These are phyloP conservation scores for Eupleurogrammus muticus DNA, from an alignment of 2,797 vertebrate species.

Conservation along the genomic window DNA sequence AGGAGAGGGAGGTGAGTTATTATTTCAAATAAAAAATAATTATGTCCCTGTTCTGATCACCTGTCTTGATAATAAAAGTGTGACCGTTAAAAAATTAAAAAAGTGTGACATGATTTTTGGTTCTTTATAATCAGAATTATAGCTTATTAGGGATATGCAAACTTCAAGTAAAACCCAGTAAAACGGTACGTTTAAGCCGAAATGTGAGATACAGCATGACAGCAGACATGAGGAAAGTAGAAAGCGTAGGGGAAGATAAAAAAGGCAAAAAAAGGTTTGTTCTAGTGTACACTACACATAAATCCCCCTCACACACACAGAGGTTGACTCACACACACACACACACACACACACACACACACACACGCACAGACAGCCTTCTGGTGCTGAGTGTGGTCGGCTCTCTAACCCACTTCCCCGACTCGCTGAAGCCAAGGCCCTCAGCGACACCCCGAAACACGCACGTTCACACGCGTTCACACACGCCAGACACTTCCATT, in stretches of 20 bases:
- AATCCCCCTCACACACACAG: conserved; percentile 26
- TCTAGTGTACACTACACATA: background rate
- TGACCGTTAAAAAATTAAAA: no score
- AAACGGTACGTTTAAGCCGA: background rate
- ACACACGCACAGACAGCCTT: no score
- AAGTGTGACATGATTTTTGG: no score
- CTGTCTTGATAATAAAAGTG: no score
- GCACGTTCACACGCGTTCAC: conserved; percentile 23
- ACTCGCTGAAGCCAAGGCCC: conserved; percentile 29
- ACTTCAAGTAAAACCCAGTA: no score
- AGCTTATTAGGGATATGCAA: no score
- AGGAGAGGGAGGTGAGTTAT: no score
- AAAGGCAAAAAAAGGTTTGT: background rate
- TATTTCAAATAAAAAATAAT: no score
- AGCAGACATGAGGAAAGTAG: background rate
- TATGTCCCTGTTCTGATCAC: no score
- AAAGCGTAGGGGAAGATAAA: background rate
- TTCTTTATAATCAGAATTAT: no score
- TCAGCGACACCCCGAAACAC: conserved; percentile 28
- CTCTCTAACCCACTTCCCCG: conserved; percentile 67
- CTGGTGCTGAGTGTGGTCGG: conserved; percentile 63
- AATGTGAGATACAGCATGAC: no score
- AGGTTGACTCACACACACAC: background rate
- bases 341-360: conserved; percentile 28
- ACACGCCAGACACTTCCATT: conserved; percentile 51